phyloP scores from a whole-genome alignment of 2,113 vertebrate species.

The Reinhardtius hippoglossoides region DNA sequence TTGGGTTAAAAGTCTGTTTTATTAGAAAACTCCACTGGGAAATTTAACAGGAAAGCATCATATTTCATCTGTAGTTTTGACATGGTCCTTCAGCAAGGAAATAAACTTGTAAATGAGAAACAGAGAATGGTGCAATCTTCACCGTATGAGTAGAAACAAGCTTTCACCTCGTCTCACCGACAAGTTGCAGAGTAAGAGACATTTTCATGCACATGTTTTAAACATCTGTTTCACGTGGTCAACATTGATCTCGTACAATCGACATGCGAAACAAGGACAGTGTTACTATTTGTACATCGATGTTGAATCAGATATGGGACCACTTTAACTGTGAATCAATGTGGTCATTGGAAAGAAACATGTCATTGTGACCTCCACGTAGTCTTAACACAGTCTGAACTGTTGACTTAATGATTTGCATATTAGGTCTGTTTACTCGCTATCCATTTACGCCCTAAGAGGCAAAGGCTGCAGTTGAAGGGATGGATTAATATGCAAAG shows the following conservation, averaged over 20 bases:
- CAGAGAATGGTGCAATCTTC: no score
- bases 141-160: no score
- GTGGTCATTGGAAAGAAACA: conserved; percentile 32
- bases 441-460: conserved; percentile 16
- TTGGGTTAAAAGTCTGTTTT: no score
- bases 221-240: conserved; percentile 16
- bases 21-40: no score
- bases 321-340: conserved; percentile 49
- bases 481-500: conserved; percentile 17
- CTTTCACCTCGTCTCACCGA: no score
- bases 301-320: conserved; percentile 37
- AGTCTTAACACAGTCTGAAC: not conserved
- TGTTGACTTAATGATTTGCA: conserved; percentile 25
- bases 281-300: conserved; percentile 34
- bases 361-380: conserved; percentile 41
- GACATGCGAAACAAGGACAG: conserved; percentile 36
- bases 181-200: no score
- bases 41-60: no score
- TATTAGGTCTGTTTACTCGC: not conserved
- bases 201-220: not conserved
- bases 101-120: no score
- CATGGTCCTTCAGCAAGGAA: no score
- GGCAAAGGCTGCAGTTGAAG: not conserved
- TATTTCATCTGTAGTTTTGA: no score
- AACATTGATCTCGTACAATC: conserved; percentile 42